A percentile compares a stretch with the other conserved stretches of the same genome.
Evolutionary conservation across 2,113 vertebrate genomes (phyloP).

Genomic region (Sorex fumeus): DNA sequence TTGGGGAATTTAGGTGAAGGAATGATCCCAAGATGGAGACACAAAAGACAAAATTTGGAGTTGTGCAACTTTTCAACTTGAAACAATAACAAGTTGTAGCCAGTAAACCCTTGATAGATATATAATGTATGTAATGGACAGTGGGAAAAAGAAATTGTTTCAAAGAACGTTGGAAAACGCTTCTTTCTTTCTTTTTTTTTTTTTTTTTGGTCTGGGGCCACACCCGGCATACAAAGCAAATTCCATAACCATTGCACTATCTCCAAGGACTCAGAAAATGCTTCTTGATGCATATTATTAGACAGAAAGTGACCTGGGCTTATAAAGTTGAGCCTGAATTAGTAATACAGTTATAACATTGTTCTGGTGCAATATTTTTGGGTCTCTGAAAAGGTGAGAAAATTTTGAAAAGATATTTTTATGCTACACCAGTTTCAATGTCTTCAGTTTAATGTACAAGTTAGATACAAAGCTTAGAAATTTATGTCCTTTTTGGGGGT

Average conservation of each 20-base stretch:
- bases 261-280: too few relatives aligned
- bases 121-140: background rate
- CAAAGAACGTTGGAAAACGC: conserved; percentile 36
- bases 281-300: background rate
- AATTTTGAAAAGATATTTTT: conserved; percentile 19
- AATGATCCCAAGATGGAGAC: background rate
- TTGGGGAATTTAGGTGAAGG: conserved; percentile 16
- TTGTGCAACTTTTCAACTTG: conserved; percentile 58
- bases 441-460: conserved; percentile 39
- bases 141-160: background rate
- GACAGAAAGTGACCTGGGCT: conserved; percentile 17
- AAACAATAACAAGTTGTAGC: conserved; percentile 26
- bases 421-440: background rate
- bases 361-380: background rate
- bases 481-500: background rate
- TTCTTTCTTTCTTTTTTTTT: too few relatives aligned
- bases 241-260: too few relatives aligned
- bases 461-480: background rate
- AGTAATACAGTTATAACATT: background rate
- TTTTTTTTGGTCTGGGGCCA: too few relatives aligned
- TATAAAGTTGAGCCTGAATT: conserved; percentile 42
- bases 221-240: too few relatives aligned
- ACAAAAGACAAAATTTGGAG: conserved; percentile 50
- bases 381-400: background rate
- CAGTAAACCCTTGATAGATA: conserved; percentile 1